Percentiles rank a stretch among this genome's conserved stretches.
phyloP scores from a whole-genome alignment of 2,797 vertebrate genomes.

The Xiphorhynchus erythropygius region DNA sequence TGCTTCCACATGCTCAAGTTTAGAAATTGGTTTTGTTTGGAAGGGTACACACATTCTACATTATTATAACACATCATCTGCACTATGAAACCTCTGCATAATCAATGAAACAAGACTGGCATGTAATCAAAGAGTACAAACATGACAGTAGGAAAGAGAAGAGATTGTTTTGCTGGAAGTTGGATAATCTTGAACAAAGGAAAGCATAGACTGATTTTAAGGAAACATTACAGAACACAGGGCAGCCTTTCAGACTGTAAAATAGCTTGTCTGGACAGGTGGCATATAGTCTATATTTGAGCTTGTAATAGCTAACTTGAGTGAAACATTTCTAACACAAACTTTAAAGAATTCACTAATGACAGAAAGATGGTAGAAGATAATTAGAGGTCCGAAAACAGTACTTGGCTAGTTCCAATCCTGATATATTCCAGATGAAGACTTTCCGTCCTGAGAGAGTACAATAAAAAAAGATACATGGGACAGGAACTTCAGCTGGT shows the following conservation, averaged over 20 bases:
- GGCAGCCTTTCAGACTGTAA: neutral
- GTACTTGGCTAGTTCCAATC: neutral
- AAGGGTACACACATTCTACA: rapidly evolving
- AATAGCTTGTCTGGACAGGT: neutral
- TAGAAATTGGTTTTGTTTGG: neutral
- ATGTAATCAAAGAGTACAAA: neutral
- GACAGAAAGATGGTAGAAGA: neutral
- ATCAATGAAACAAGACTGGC: neutral
- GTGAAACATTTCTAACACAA: neutral
- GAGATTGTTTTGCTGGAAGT: neutral
- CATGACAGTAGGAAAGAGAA: neutral
- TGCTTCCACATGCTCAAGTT: neutral
- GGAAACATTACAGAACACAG: neutral
- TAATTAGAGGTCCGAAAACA: neutral
- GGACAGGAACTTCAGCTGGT: neutral
- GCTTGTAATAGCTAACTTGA: neutral
- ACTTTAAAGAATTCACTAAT: neutral
- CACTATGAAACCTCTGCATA: neutral
- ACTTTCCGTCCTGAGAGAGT: neutral
- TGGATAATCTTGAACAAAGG: neutral
- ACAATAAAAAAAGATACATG: neutral
- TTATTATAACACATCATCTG: neutral
- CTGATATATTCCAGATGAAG: neutral
- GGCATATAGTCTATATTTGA: neutral
- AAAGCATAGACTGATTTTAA: neutral